These are phyloP conservation scores for Dunckerocampus dactyliophorus DNA, from an alignment of 2,113 vertebrate species.

Conservation along the genomic window DNA sequence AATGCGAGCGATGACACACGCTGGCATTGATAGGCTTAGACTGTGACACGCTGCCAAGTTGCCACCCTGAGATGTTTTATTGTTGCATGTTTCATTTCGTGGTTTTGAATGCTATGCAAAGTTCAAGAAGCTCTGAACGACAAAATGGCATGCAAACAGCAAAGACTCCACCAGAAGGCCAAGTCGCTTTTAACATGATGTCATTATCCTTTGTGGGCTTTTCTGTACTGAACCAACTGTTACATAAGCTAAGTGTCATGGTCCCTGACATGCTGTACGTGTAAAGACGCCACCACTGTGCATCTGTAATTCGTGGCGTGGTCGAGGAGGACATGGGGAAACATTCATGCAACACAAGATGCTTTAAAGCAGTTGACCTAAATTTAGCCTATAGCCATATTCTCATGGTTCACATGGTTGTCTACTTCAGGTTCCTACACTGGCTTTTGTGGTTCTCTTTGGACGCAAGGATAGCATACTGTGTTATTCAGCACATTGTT, in stretches of 20 bases:
- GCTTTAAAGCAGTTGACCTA: conserved; percentile 39
- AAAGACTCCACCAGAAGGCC: no score
- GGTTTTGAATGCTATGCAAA: no score
- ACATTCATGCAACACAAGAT: conserved; percentile 24
- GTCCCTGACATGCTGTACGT: neutral
- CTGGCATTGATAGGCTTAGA: no score
- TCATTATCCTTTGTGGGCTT: neutral
- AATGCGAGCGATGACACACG: no score
- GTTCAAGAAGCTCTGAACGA: no score
- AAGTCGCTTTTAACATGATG: neutral
- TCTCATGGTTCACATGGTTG: conserved; percentile 18
- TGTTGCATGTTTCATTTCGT: no score
- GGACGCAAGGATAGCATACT: neutral
- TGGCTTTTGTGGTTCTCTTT: neutral
- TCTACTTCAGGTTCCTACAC: conserved; percentile 15
- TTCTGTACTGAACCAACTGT: conserved; percentile 1
- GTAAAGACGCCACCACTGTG: neutral
- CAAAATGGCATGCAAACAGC: no score
- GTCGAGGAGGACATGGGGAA: conserved; percentile 3
- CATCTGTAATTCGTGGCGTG: neutral
- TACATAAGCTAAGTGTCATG: conserved; percentile 2
- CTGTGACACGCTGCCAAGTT: no score
- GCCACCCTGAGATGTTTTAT: no score
- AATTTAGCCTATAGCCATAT: conserved; percentile 41
- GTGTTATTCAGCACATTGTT: no score